Evolutionary conservation across 1,140 invertebrate species (phyloP).

Genomic region (Neodiprion lecontei): DNA sequence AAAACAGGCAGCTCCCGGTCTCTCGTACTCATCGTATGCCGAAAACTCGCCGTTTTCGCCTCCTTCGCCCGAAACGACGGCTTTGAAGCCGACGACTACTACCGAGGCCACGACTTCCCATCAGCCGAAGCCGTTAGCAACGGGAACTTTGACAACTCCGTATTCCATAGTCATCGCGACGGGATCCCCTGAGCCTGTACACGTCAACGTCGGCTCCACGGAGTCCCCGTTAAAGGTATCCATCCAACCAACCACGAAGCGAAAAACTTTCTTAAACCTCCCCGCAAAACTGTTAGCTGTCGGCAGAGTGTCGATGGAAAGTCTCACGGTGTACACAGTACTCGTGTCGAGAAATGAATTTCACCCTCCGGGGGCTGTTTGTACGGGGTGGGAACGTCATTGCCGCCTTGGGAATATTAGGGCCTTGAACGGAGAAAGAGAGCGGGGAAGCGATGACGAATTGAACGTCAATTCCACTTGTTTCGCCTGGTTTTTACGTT

Average conservation of each 20-base stretch:
- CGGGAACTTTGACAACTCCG: background rate
- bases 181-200: background rate
- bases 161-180: background rate
- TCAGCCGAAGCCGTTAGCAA: slow-evolving; percentile 2
- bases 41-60: background rate
- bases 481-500: too few relatives aligned
- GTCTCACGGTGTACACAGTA: background rate
- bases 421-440: background rate
- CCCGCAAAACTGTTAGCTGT: background rate
- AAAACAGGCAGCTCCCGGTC: background rate
- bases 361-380: background rate
- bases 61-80: background rate
- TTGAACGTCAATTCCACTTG: too few relatives aligned
- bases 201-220: background rate
- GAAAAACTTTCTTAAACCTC: background rate
- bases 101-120: background rate
- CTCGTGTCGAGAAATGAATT: background rate
- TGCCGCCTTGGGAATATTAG: background rate
- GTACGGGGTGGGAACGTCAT: background rate
- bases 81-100: background rate
- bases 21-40: background rate
- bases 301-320: background rate
- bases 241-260: background rate
- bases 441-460: too few relatives aligned
- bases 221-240: background rate